These are phyloP conservation scores for Phengaris alcon DNA, from an alignment of 2,888 invertebrate species.

Conservation along the genomic window DNA sequence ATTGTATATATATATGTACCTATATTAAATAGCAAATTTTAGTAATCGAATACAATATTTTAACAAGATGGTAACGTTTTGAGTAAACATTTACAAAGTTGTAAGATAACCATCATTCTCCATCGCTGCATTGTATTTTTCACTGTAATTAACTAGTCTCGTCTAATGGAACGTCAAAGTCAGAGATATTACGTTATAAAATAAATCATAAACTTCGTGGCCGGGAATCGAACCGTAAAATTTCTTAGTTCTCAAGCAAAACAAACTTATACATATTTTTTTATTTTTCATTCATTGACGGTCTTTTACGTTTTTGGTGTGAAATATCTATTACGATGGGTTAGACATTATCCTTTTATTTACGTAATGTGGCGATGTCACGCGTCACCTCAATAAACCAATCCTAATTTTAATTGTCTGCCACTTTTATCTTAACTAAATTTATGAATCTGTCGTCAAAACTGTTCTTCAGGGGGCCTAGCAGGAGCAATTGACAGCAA, in stretches of 20 bases:
- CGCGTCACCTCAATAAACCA: too few relatives aligned
- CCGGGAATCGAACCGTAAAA: conserved; percentile 25
- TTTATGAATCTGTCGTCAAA: too few relatives aligned
- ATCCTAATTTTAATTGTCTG: too few relatives aligned
- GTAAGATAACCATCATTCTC: background rate
- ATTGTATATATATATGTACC: background rate
- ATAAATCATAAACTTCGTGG: background rate
- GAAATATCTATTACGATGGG: too few relatives aligned
- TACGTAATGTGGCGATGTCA: too few relatives aligned
- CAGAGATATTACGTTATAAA: conserved; percentile 19
- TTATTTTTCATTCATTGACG: background rate
- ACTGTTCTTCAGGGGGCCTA: too few relatives aligned
- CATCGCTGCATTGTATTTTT: too few relatives aligned
- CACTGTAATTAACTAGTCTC: background rate
- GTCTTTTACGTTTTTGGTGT: background rate
- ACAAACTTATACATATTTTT: background rate
- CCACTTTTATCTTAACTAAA: too few relatives aligned
- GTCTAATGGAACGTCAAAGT: conserved; percentile 21
- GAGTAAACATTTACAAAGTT: conserved; percentile 11
- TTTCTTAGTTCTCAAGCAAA: conserved; percentile 6
- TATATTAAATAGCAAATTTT: background rate
- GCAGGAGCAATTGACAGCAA: too few relatives aligned
- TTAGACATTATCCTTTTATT: too few relatives aligned
- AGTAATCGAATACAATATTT: background rate
- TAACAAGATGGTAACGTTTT: background rate